A percentile compares a stretch with the other conserved stretches of the same genome.
Conservation (phyloP, 2,113 vertebrate species). For the Actinemys pallida region DNA sequence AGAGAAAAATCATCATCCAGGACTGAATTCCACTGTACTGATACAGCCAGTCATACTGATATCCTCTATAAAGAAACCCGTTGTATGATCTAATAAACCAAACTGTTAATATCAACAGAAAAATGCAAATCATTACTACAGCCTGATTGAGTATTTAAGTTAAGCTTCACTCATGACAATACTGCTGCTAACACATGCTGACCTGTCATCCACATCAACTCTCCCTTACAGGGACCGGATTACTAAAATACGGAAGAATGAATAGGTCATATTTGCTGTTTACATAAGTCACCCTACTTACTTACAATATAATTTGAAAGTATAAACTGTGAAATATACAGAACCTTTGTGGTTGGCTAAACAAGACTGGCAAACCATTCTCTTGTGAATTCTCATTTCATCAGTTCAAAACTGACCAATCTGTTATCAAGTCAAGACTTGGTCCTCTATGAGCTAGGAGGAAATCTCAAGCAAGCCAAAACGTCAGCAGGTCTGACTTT, state of each 20-base stretch:
- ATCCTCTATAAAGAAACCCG: not conserved
- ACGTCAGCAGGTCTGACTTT: conserved; percentile 66
- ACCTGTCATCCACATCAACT: not conserved
- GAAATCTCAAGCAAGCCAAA: conserved; percentile 40
- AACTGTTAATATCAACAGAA: conserved; percentile 21
- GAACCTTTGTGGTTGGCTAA: not conserved
- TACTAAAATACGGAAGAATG: not conserved
- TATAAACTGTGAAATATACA: not conserved
- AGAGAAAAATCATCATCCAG: not conserved
- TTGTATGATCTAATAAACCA: not conserved
- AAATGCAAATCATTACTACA: conserved; percentile 25
- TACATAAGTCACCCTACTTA: not conserved
- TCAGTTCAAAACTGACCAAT: conserved; percentile 24
- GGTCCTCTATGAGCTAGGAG: conserved; percentile 24
- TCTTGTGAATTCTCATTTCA: conserved; percentile 18
- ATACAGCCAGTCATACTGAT: not conserved
- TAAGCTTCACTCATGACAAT: not conserved
- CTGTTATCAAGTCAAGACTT: conserved; percentile 48
- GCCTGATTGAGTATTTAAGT: not conserved
- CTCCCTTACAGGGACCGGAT: not conserved
- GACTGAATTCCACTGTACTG: not conserved
- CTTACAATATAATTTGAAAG: not conserved
- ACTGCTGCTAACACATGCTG: not conserved
- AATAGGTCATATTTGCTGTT: not conserved
- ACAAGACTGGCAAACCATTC: not conserved